These are phyloP conservation scores for Cancer borealis DNA, from an alignment of 2,888 invertebrate species.

Conservation along the genomic window DNA sequence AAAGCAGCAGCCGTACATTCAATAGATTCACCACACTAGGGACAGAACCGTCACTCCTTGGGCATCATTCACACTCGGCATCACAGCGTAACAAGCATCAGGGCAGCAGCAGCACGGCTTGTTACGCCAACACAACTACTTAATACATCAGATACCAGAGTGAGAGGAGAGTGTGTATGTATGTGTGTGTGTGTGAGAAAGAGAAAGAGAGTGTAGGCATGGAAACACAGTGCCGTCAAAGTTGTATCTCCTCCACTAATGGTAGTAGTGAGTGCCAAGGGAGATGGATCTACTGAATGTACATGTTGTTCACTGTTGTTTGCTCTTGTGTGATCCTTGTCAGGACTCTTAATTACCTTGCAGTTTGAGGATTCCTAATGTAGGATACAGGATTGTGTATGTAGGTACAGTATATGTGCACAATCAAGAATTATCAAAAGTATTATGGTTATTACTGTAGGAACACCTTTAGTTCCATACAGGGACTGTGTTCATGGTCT, in stretches of 20 bases:
- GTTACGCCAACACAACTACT: constrained; percentile 44
- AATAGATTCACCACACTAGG: constrained; percentile 59
- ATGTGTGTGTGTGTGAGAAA: neutral
- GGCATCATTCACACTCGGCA: neutral
- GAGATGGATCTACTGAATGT: constrained; percentile 68
- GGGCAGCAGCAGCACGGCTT: constrained; percentile 17
- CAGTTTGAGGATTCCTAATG: constrained; percentile 68
- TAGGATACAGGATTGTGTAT: constrained; percentile 67
- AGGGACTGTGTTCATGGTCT: constrained; percentile 53
- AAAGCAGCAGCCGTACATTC: constrained; percentile 68
- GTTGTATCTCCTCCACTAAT: neutral
- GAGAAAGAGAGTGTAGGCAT: neutral
- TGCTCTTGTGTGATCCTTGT: constrained; percentile 70
- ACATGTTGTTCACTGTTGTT: constrained; percentile 69
- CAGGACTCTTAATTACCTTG: constrained; percentile 67
- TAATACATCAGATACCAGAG: constrained; percentile 43
- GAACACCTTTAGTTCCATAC: constrained; percentile 54
- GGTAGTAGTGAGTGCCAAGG: constrained; percentile 23
- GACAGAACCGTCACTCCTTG: neutral
- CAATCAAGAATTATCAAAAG: constrained; percentile 65
- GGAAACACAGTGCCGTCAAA: constrained; percentile 7
- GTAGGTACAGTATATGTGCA: constrained; percentile 64
- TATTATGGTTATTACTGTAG: constrained; percentile 66
- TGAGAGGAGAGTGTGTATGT: neutral
- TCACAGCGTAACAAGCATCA: neutral